Percentiles rank a stretch among this genome's conserved stretches.
Conservation (phyloP, 2,113 vertebrate genomes). For the Heloderma charlesbogerti region DNA sequence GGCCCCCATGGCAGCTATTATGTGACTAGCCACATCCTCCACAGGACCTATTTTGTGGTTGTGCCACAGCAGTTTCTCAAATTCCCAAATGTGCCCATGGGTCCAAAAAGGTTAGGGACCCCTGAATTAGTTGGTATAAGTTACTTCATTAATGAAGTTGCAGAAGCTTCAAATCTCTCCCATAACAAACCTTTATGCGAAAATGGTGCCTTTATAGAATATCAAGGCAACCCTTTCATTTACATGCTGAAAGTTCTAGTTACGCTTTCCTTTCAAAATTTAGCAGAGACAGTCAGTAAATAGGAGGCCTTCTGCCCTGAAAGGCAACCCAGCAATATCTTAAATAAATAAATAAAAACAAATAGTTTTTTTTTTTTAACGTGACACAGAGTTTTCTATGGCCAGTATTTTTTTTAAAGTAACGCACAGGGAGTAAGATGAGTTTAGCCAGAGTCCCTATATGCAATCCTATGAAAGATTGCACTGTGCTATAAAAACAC, state of each 20-base stretch:
- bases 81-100: too few relatives aligned
- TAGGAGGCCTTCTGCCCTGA: too few relatives aligned
- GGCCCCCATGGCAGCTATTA: too few relatives aligned
- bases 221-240: background rate
- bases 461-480: background rate
- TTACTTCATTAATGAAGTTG: background rate
- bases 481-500: background rate
- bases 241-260: conserved; percentile 1
- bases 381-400: background rate
- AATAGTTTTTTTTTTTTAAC: background rate
- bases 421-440: background rate
- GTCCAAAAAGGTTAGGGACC: too few relatives aligned
- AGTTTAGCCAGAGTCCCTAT: rapidly evolving
- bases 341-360: too few relatives aligned
- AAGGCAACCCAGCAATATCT: too few relatives aligned
- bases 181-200: background rate
- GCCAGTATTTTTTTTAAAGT: background rate
- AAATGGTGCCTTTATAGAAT: background rate
- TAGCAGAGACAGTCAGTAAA: background rate
- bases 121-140: background rate
- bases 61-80: too few relatives aligned
- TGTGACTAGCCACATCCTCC: too few relatives aligned
- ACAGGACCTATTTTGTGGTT: too few relatives aligned
- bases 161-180: conserved; percentile 6
- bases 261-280: conserved; percentile 8